Evolutionary conservation across 1,140 invertebrate genomes (phyloP), one percentile per base, ranked within the genome.

Genomic region (Zaprionus capensis): DNA sequence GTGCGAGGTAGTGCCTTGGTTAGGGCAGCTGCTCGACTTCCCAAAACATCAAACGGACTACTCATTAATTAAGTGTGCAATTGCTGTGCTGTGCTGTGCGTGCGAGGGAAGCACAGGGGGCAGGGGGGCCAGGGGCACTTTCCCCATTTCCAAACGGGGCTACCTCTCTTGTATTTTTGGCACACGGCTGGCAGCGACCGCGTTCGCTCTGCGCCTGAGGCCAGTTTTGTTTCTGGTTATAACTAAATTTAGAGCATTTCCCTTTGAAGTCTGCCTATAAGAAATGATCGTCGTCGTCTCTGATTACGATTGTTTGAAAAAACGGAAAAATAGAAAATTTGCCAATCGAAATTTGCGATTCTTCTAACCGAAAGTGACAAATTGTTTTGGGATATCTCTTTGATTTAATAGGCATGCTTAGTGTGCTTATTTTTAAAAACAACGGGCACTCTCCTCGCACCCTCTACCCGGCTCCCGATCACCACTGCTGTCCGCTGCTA

Each of bases 41-140:
- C 77, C 74, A 81, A 77, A 90, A 88, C 81, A 88, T 88, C 85
- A 88, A 88, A 88, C 84, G 85, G 71, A 72, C 66, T 78, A 80
- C 85, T 88, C 85, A 90, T 88, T 88, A 88, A 88, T 88, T 88
- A 88, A 88, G 85, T 90, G 85, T 85, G 85, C 85, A 88, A 90
- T 88, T 85, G 76, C 81, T 72, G 61, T 41, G 59, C 31, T 38
- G 44, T 64, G n/a, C 41, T 38, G 36, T 38, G 36, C 24, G 17
- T n/a, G 55, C 64, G 56, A 34, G 15, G 31, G 6, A 14, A 17
- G n/a, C 38, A 41, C 31, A 26, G 68, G 14, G 41, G n/a, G 2
- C 1, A 22, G 6, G 6, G 2, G 41, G 41, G 1, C 5, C 38
- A 15, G 15, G 15, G 41, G 15, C n/a, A 17, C 7, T 44, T 44